phyloP scores from a whole-genome alignment of 2,113 vertebrate species.

The Axis porcinus region DNA sequence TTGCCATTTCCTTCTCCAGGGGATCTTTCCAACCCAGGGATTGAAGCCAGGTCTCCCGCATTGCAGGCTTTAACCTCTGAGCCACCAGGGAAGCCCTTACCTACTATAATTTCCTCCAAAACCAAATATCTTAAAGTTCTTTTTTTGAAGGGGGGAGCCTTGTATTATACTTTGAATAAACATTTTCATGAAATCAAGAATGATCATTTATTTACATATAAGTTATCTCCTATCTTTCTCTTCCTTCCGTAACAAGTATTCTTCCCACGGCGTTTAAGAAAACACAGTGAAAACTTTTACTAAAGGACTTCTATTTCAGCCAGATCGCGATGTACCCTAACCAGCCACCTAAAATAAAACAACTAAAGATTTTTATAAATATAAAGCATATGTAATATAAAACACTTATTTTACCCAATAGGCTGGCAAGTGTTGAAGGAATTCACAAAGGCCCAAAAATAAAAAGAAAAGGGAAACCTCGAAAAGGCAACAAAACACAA shows the following conservation, averaged over 20 bases:
- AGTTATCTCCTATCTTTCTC: neutral
- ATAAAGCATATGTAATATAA: neutral
- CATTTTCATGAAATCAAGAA: constrained; percentile 24
- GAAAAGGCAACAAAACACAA: neutral
- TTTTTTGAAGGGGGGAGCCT: fast-evolving
- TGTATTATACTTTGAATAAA: neutral
- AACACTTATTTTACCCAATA: neutral
- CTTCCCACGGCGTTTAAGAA: neutral
- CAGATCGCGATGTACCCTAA: neutral
- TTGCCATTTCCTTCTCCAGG: too few species aligned
- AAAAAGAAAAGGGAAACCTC: neutral
- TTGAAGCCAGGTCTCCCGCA: too few species aligned
- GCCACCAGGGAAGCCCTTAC: neutral
- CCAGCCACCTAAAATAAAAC: neutral
- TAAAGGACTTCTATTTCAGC: neutral
- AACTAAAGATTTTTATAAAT: neutral
- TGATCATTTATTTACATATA: neutral
- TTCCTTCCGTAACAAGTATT: neutral
- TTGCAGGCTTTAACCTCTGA: too few species aligned
- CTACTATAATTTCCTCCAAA: neutral
- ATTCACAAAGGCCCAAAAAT: neutral
- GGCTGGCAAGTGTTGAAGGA: neutral
- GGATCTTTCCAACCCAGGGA: too few species aligned
- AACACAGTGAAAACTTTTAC: neutral
- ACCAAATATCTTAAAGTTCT: neutral